Base-by-base conservation (phyloP, 2,797 vertebrate species). In the Notoglanidium macrostoma region DNA sequence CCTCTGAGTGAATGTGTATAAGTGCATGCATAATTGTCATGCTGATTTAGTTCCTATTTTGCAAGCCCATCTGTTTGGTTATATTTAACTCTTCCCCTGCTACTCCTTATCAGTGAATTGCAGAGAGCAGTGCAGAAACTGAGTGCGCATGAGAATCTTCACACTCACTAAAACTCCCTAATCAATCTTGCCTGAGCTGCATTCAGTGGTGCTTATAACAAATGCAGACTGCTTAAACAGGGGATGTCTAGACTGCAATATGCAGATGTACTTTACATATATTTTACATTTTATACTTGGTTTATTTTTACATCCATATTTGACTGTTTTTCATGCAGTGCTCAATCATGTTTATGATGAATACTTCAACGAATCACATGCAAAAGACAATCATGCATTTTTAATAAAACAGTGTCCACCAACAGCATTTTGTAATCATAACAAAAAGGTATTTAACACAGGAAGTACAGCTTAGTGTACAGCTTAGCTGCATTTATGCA, bases 11-110 rank as follows among this genome's bases (percentile, higher is more conserved):
- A 79, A 63, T 85, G 73, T 88, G 61, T 85, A 35, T 88, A 76
- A 77, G 46, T 86, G 46, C 72, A 83, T 86, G 29, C 55, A 77
- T 79, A 72, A 85, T 70, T 85, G 87, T 79, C 76, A 73, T 85
- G 83, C 59, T 54, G 44, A 54, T 61, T 74, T 65, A 23, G 73
- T 87, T 72, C 67, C 68, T 87, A 72, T 88, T 88, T 90, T 76
- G 73, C 80, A 73, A 84, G 59, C 44, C 72, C 40, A 3, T 90
- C 86, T 61, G 86, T 77, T 87, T 88, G 81, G 85, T 46, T 83
- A 88, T 85, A 79, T 90, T 87, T 88, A 87, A 88, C 87, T 87
- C 87, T 86, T 90, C 85, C 74, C 54, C 87, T 65, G 67, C 76
- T 85, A 54, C 54, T 80, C 54, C 65, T 88, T 85, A 88, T 88